Conservation (phyloP, 2,113 vertebrate genomes). For the Otocyon megalotis region DNA sequence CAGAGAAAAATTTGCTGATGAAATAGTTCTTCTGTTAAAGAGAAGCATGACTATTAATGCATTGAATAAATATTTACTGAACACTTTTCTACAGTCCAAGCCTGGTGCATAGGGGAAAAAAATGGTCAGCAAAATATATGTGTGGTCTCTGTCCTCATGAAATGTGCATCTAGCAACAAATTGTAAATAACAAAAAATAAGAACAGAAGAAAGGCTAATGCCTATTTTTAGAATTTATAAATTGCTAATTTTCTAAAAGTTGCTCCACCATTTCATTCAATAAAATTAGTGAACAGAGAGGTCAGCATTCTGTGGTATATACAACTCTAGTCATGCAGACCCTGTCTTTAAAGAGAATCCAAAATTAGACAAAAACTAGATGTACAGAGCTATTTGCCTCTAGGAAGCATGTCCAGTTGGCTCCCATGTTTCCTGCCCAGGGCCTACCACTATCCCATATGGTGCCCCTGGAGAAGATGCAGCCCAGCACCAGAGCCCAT, state of each 20-base stretch:
- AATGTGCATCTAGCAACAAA: not conserved
- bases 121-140: not conserved
- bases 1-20: slow-evolving; percentile 9
- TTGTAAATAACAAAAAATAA: not conserved
- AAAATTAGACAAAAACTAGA: not conserved
- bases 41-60: not conserved
- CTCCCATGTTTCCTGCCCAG: not conserved
- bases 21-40: not conserved
- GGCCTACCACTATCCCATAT: not conserved
- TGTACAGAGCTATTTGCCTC: not conserved
- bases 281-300: not conserved
- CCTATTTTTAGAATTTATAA: not conserved
- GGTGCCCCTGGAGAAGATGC: not conserved
- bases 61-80: not conserved
- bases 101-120: not conserved
- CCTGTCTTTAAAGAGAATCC: not conserved
- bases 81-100: not conserved
- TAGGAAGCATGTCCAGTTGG: not conserved
- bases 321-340: not conserved
- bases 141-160: not conserved
- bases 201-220: not conserved
- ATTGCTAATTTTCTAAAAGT: slow-evolving; percentile 28
- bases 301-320: not conserved
- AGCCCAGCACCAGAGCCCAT: not conserved
- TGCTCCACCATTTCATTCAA: not conserved